Conservation (phyloP, 2,797 vertebrate species). For the Macropus fuliginosus region DNA sequence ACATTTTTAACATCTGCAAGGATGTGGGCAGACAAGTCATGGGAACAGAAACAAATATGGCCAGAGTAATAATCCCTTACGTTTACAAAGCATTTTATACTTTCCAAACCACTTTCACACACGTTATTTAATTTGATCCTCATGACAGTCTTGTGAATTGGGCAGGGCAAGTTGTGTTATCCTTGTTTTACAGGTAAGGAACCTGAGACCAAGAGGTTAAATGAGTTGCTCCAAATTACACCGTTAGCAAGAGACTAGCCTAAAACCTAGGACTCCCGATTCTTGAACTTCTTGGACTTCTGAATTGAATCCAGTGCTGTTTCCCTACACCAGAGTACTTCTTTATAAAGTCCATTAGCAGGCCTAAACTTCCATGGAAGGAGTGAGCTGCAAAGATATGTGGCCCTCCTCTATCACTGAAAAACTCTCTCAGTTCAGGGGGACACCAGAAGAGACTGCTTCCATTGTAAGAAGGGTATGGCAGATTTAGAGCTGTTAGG, state of each 20-base stretch:
- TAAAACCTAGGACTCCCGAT: not conserved
- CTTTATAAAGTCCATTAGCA: not conserved
- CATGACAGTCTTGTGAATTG: not conserved
- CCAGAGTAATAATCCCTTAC: constrained; percentile 52
- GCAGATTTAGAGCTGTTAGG: not conserved
- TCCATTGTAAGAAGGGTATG: not conserved
- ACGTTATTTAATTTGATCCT: not conserved
- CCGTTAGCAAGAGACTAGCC: fast-evolving
- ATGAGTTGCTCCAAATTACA: fast-evolving
- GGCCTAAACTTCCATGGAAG: not conserved
- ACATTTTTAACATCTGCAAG: constrained; percentile 63
- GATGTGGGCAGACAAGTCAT: constrained; percentile 63
- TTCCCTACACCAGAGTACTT: not conserved
- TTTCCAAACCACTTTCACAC: constrained; percentile 53
- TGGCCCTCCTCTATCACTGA: not conserved
- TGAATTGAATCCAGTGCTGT: not conserved
- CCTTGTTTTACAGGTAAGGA: constrained; percentile 36
- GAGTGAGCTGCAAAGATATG: not conserved
- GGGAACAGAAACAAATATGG: constrained; percentile 49
- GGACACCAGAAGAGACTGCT: not conserved
- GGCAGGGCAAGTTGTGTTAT: constrained; percentile 32
- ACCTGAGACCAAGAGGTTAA: not conserved
- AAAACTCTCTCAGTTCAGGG: not conserved
- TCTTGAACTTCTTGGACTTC: not conserved
- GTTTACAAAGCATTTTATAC: constrained; percentile 33